Base-by-base conservation (phyloP, 2,888 invertebrate species). In the Drosophila mimetica region DNA sequence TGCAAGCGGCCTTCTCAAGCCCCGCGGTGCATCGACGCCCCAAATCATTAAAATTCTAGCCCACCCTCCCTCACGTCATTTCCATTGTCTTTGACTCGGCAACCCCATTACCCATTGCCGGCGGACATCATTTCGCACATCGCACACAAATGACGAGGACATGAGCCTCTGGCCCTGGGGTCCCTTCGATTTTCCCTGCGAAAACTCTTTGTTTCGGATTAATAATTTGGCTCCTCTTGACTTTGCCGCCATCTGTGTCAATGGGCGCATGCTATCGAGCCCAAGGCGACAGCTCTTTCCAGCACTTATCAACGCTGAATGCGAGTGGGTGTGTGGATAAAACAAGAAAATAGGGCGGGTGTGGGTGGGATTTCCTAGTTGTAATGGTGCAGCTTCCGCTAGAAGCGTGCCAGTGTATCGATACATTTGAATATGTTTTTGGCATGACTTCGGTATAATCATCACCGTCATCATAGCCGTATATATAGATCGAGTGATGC, bases 171-270 rank as follows among this genome's bases (percentile, higher is more conserved):
- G 0, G 20, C 8, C 37, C 18, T 20, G 5, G 9, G 11, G 14
- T 16, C 16, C 32, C n/a, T 51, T 67, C 42, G 16, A 48, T 57
- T 63, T 30, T 52, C 11, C 41, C 22, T 7, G n/a, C 25, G n/a
- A 64, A 48, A 41, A 16, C 34, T 55, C 84, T 82, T 79, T 86
- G 86, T 86, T 85, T 83, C 71, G 59, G 46, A 71, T 67, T 65
- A 55, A 61, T 69, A 71, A 78, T 81, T 71, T 71, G 87, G 85
- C 78, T 86, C 67, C 86, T 74, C 82, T 79, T 85, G 82, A 81
- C 85, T 78, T 71, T 82, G 57, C 66, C 46, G 41, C 47, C 60
- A 57, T 82, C 64, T 81, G 58, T 81, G 82, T 81, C 82, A 87
- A 81, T 73, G 61, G 30, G 67, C 64, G 44, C 42, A n/a, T 34